Evolutionary conservation across 2,113 vertebrate genomes (phyloP).

Genomic region (Rhagologus leucostigma): DNA sequence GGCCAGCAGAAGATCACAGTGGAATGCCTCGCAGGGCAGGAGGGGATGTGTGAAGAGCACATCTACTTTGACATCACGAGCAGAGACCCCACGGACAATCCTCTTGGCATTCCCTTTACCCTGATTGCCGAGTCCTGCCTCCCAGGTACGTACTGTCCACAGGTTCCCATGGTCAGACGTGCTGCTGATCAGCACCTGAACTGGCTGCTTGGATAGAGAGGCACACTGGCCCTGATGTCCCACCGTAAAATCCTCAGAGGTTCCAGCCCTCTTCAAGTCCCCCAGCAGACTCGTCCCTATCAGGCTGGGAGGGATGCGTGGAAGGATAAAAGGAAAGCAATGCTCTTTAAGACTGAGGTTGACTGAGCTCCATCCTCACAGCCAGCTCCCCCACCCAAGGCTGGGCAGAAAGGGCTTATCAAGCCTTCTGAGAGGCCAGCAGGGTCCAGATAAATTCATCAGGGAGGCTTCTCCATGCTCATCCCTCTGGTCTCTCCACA

Average conservation of each 20-base stretch:
- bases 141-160: constrained; percentile 70
- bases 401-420: neutral
- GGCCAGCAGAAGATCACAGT: constrained; percentile 77
- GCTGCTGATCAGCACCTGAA: neutral
- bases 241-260: neutral
- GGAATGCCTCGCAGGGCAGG: constrained; percentile 80
- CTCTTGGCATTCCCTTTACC: constrained; percentile 77
- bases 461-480: neutral
- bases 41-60: constrained; percentile 76
- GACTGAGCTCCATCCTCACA: neutral
- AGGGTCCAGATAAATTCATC: neutral
- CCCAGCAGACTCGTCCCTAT: neutral
- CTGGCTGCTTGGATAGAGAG: neutral
- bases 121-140: constrained; percentile 82
- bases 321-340: neutral
- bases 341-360: neutral
- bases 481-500: constrained; percentile 15
- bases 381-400: neutral
- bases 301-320: neutral
- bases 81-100: constrained; percentile 79
- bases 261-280: neutral
- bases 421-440: neutral
- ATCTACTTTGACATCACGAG: constrained; percentile 80
- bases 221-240: neutral
- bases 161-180: neutral